These are phyloP conservation scores for Serrognathus titanus DNA, from an alignment of 2,888 invertebrate genomes.

Conservation along the genomic window DNA sequence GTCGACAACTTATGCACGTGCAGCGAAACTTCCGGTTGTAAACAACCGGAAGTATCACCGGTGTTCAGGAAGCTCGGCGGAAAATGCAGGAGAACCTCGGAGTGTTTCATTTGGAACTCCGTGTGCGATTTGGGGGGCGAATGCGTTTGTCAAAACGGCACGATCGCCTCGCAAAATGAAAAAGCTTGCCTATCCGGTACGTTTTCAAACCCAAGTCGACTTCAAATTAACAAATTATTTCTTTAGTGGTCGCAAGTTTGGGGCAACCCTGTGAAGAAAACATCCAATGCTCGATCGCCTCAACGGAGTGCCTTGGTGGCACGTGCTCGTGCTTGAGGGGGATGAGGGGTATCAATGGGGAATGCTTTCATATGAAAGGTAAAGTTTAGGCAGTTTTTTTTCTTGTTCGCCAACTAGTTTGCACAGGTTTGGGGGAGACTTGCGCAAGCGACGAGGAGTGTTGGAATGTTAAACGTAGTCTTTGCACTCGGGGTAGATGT, in stretches of 20 bases:
- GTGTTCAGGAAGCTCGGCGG: conserved; percentile 33
- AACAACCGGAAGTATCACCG: neutral
- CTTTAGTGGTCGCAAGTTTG: conserved; percentile 31
- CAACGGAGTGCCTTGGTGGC: conserved; percentile 31
- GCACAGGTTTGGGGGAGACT: conserved; percentile 32
- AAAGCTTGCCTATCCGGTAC: conserved; percentile 36
- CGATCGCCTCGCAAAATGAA: conserved; percentile 26
- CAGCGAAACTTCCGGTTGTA: conserved; percentile 2
- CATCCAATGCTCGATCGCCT: conserved; percentile 32
- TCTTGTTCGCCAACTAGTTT: no score
- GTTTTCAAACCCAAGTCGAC: neutral
- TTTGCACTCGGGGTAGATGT: conserved; percentile 31
- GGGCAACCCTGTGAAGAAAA: conserved; percentile 33
- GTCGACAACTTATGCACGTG: conserved; percentile 14
- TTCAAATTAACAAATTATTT: neutral
- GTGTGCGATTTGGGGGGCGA: conserved; percentile 24
- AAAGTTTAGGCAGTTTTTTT: neutral
- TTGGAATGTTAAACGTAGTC: conserved; percentile 24
- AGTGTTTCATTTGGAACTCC: conserved; percentile 35
- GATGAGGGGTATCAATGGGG: conserved; percentile 29
- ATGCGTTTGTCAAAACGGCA: conserved; percentile 32
- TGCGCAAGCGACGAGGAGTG: conserved; percentile 34
- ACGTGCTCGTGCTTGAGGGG: conserved; percentile 34
- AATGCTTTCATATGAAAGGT: conserved; percentile 15
- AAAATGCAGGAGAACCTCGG: conserved; percentile 26